These are phyloP conservation scores for Pyralis farinalis DNA, from an alignment of 2,888 invertebrate species.

Conservation along the genomic window DNA sequence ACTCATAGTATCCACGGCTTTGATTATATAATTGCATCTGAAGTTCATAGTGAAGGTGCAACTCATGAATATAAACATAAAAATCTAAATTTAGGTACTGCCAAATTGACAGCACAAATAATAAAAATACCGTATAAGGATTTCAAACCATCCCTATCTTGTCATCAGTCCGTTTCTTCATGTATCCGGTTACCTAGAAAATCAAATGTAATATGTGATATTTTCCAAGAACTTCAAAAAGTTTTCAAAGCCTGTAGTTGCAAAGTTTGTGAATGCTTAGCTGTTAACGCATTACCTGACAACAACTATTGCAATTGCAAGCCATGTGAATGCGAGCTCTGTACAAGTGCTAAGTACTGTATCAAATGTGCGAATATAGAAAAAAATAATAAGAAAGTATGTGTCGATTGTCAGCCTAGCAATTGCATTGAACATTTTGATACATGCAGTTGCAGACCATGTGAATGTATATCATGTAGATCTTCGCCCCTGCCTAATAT, in stretches of 20 bases:
- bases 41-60: not conserved
- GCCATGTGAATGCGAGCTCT: constrained; percentile 40
- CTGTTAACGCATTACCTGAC: constrained; percentile 19
- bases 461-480: constrained; percentile 30
- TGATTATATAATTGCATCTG: not conserved
- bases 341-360: constrained; percentile 19
- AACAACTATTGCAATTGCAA: constrained; percentile 35
- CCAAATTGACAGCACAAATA: constrained; percentile 43
- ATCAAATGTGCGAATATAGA: not conserved
- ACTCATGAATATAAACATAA: constrained; percentile 14
- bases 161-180: not conserved
- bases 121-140: constrained; percentile 41
- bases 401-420: constrained; percentile 19
- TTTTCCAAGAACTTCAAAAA: constrained; percentile 49
- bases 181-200: constrained; percentile 2
- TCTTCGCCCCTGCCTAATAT: not conserved
- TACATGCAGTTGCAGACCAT: too few relatives aligned
- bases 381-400: not conserved
- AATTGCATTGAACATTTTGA: constrained; percentile 23
- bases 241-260: constrained; percentile 60
- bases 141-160: constrained; percentile 24
- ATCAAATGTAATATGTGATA: constrained; percentile 31
- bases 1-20: too few relatives aligned
- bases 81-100: constrained; percentile 22
- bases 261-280: constrained; percentile 58